phyloP scores from a whole-genome alignment of 2,888 invertebrate species.

The Acleris laterana region DNA sequence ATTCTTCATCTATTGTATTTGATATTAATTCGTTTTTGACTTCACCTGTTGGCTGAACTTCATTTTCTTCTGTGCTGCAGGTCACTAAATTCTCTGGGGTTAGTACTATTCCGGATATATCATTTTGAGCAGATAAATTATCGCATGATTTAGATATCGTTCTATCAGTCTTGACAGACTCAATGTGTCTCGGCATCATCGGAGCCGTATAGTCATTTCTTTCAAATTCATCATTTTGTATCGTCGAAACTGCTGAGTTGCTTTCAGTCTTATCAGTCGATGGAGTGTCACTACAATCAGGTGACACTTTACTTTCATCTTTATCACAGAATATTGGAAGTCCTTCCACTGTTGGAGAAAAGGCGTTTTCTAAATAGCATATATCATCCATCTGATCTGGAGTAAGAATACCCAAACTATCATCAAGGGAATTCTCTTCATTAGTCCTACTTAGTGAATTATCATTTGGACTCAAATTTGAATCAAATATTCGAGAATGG shows the following conservation, averaged over 20 bases:
- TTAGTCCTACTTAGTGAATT: constrained; percentile 77
- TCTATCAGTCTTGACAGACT: constrained; percentile 48
- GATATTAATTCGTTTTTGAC: constrained; percentile 57
- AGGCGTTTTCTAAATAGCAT: constrained; percentile 85
- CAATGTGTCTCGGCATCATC: constrained; percentile 13
- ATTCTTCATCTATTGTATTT: constrained; percentile 83
- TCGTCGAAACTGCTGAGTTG: constrained; percentile 79
- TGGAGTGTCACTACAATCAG: constrained; percentile 81
- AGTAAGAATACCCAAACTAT: constrained; percentile 93
- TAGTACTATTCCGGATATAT: constrained; percentile 17
- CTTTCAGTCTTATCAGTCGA: constrained; percentile 84
- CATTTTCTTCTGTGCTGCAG: constrained; percentile 35
- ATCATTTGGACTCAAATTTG: constrained; percentile 76
- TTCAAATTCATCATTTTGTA: constrained; percentile 78
- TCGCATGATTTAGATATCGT: constrained; percentile 46
- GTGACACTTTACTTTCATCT: constrained; percentile 73
- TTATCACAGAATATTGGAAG: constrained; percentile 79
- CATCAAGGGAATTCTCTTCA: constrained; percentile 93
- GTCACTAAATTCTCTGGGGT: constrained; percentile 29
- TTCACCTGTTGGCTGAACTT: constrained; percentile 4
- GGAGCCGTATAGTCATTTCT: constrained; percentile 44
- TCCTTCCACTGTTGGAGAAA: constrained; percentile 87
- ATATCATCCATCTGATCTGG: constrained; percentile 94
- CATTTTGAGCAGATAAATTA: constrained; percentile 32
- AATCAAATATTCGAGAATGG: constrained; percentile 64